Evolutionary conservation across 2,888 invertebrate genomes (phyloP).

Genomic region (Drosophila fungiperda): DNA sequence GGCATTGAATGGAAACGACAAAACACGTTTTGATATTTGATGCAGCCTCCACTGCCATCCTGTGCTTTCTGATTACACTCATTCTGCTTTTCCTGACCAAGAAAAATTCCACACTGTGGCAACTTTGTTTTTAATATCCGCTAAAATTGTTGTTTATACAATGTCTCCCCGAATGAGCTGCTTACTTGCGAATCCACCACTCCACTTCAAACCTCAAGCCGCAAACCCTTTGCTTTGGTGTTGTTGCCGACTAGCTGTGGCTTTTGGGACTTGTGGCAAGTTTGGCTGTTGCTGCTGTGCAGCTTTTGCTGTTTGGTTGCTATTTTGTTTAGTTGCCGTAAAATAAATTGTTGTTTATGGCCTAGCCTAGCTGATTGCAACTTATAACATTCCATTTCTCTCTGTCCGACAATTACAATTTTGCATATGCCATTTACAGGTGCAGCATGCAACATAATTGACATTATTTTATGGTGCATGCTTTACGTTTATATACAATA

Average conservation of each 20-base stretch:
- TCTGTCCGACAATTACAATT: constrained; percentile 25
- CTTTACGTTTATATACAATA: background rate
- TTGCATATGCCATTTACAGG: constrained; percentile 35
- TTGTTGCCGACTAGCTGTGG: constrained; percentile 40
- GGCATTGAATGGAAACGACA: constrained; percentile 66
- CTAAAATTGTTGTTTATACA: constrained; percentile 79
- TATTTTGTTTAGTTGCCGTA: constrained; percentile 63
- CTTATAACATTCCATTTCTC: constrained; percentile 46
- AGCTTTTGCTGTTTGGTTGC: constrained; percentile 26
- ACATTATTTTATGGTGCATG: background rate
- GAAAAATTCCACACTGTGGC: constrained; percentile 50
- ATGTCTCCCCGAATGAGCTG: constrained; percentile 68
- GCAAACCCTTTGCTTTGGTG: constrained; percentile 5
- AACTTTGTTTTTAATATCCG: constrained; percentile 81
- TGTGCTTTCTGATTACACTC: background rate
- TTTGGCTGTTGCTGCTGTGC: constrained; percentile 28
- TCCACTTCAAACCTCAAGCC: background rate
- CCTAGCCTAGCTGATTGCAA: constrained; percentile 41
- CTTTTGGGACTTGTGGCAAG: constrained; percentile 54
- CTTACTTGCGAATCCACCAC: constrained; percentile 44
- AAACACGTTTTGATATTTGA: constrained; percentile 73
- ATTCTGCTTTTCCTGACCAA: constrained; percentile 34
- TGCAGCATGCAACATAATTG: constrained; percentile 21
- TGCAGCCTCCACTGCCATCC: constrained; percentile 26
- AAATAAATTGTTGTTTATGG: constrained; percentile 76